Evolutionary conservation across 2,113 vertebrate genomes (phyloP), one percentile per base, ranked within the genome.

Genomic region (Phylloscopus trochiloides): DNA sequence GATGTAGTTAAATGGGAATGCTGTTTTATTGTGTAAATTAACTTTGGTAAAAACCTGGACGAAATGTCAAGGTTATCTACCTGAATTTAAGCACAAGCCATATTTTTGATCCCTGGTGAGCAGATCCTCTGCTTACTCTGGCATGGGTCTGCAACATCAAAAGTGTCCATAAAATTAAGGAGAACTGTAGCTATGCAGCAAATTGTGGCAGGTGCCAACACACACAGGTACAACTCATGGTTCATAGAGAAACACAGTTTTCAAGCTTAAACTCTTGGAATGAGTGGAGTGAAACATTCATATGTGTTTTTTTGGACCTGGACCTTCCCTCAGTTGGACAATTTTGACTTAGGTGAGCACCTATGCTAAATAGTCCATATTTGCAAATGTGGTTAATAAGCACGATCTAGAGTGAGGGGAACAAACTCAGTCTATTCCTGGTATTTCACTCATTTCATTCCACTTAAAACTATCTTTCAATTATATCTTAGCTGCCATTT

Each of bases 291-390:
- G 3, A 80, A 47, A 45, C 6, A 34, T 47, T 59, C 10, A 34
- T 17, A 20, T 3, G 1, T 4, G 6, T 0, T 7, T 63, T 42
- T 89, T 40, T 42, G 0, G 7, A 50, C 61, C 8, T 40, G 4
- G 22, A 3, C 7, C 22, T 61, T 63, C 29, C 8, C 79, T 94
- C 22, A 16, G 5, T 31, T 57, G 21, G 19, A 28, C 3, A 52
- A 16, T 9, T 52, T 48, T 45, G 36, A 38, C 57, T 52, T 45
- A 61, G 31, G 8, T n/a, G 10, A 57, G 10, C 17, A 48, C 2
- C 7, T 86, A 10, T 19, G 31, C 12, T 62, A 73, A 71, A 58
- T 50, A 58, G 12, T 11, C 7, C 48, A 4, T 38, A 63, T 45
- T 75, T 75, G 12, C 9, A 78, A 59, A 21, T 17, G 16, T 40